Percentiles rank a stretch among this genome's conserved stretches.
Evolutionary conservation across 2,888 invertebrate species (phyloP).

Genomic region (Leptothorax acervorum): DNA sequence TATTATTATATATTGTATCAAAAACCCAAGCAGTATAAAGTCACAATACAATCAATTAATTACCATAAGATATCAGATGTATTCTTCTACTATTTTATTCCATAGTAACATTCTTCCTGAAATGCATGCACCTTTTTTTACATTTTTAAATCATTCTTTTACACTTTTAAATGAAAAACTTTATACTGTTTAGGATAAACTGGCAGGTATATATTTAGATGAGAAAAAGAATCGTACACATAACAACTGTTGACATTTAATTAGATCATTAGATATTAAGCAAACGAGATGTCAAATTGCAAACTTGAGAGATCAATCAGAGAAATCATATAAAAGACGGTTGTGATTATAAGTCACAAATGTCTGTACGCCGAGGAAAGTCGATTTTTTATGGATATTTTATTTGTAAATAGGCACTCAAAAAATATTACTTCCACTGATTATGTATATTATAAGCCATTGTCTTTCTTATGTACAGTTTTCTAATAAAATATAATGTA

Average conservation of each 20-base stretch:
- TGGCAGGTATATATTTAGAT: neutral
- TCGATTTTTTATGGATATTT: slow-evolving; percentile 23
- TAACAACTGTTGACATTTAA: slow-evolving; percentile 1
- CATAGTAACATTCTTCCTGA: neutral
- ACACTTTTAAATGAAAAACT: slow-evolving; percentile 19
- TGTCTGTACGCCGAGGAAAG: neutral
- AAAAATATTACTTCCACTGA: slow-evolving; percentile 48
- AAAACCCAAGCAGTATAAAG: slow-evolving; percentile 32
- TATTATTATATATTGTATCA: neutral
- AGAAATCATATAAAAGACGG: slow-evolving; percentile 13
- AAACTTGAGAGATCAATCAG: neutral
- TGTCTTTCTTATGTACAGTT: slow-evolving; percentile 52
- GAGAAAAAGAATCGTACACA: neutral
- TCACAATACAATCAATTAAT: neutral
- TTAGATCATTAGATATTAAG: slow-evolving; percentile 13
- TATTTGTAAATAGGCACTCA: slow-evolving; percentile 54
- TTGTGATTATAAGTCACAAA: slow-evolving; percentile 26
- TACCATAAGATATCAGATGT: neutral
- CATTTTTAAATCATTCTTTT: neutral
- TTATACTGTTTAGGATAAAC: slow-evolving; percentile 8
- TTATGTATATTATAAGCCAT: slow-evolving; percentile 55
- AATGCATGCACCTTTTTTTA: neutral
- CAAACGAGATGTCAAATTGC: neutral
- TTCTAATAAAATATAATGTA: slow-evolving; percentile 44
- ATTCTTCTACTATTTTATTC: neutral